These are phyloP conservation scores for Heteromurus nitidus DNA, from an alignment of 2,888 invertebrate genomes.

Conservation along the genomic window DNA sequence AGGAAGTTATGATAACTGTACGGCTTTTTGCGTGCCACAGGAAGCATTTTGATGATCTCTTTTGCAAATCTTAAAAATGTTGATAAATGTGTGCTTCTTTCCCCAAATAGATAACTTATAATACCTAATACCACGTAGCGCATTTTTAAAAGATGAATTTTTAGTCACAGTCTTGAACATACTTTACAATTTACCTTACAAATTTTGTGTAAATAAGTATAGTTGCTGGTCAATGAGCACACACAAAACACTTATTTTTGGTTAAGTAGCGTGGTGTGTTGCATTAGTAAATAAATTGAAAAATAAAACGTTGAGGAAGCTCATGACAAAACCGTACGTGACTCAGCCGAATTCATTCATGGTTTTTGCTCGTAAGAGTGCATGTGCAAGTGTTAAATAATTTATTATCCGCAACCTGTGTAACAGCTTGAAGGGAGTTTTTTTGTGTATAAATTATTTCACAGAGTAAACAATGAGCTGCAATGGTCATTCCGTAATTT, in stretches of 20 bases:
- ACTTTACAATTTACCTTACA: neutral
- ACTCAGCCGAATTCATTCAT: neutral
- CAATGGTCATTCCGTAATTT: too few relatives aligned
- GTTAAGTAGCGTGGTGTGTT: too few relatives aligned
- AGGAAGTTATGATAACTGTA: constrained; percentile 3
- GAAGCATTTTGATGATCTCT: neutral
- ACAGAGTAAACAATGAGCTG: too few relatives aligned
- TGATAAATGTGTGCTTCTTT: neutral
- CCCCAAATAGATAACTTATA: too few relatives aligned
- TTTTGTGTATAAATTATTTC: too few relatives aligned
- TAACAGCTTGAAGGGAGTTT: too few relatives aligned
- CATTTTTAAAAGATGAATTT: too few relatives aligned
- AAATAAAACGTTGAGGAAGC: neutral
- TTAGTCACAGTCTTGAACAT: neutral
- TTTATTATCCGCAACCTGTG: too few relatives aligned
- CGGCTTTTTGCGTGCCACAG: neutral
- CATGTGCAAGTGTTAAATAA: neutral
- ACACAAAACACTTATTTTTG: too few relatives aligned
- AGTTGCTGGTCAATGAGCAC: too few relatives aligned
- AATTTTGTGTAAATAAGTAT: neutral
- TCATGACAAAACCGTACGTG: neutral
- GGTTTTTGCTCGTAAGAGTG: neutral
- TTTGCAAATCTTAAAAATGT: neutral
- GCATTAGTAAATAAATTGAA: neutral
- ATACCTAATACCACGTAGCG: too few relatives aligned